Evolutionary conservation across 2,888 invertebrate species (phyloP), one percentile per base, ranked within the genome.

Genomic region (Arrhopalites spinosus): DNA sequence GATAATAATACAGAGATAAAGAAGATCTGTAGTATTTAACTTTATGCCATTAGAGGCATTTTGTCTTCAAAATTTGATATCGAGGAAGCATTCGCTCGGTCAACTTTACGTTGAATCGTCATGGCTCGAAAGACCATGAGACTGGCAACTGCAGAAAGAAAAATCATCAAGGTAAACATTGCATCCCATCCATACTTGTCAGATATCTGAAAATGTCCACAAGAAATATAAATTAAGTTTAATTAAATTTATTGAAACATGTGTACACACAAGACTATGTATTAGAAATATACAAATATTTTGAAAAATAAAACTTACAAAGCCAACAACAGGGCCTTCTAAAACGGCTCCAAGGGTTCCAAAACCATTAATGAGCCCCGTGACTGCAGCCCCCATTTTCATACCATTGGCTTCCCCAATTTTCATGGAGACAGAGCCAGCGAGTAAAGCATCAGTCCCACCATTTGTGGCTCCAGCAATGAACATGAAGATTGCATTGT

Each of bases 361-460:
- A 83, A 87, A 85, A 83, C 87, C 87, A 83, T 87, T 87, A 13
- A 87, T 85, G 8, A 87, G 78, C 7, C 84, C 86, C n/a, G 86
- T 86, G 23, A 86, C 86, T 7, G 87, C 86, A 59, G 86, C 85
- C 11, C 85, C 86, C 67, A 86, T 84, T 82, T 85, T 85, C 77
- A 84, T 83, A 25, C 86, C 86, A 76, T 86, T 85, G 56, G 84
- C 84, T 80, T 86, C 86, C n/a, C 87, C 87, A 23, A 87, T 82
- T 76, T 86, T 85, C 77, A 86, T 85, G n/a, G 87, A 85, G 3
- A 87, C 84, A 17, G 86, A 85, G 2, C 86, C 87, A 73, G 86
- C 86, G 23, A 87, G 83, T 29, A 87, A 83, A 13, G 85, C 84
- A 81, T 87, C 87, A 1, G 87, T 86, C 0, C 87, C 87, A 80